phyloP scores from a whole-genome alignment of 2,113 vertebrate genomes.

The Sebastes fasciatus region DNA sequence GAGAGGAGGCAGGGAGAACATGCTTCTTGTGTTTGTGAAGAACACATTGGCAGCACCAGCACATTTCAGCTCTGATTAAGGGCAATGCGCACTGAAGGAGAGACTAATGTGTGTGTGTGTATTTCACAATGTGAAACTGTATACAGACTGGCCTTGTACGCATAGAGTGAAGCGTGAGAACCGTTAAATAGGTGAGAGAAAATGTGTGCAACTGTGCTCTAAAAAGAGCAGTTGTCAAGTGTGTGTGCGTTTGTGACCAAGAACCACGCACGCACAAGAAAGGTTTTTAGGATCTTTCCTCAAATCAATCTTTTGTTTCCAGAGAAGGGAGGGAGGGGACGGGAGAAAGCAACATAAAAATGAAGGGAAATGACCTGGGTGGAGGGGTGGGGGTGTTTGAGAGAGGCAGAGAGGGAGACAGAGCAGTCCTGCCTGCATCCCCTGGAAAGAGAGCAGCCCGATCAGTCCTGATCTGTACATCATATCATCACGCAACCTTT shows the following conservation, averaged over 20 bases:
- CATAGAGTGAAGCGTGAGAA: slow-evolving; percentile 10
- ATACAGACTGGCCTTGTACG: neutral
- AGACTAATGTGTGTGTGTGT: slow-evolving; percentile 22
- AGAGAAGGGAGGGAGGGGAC: slow-evolving; percentile 5
- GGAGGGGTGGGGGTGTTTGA: neutral
- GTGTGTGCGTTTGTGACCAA: slow-evolving; percentile 30
- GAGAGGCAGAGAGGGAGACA: slow-evolving; percentile 10
- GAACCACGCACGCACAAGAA: neutral
- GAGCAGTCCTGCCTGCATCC: slow-evolving; percentile 40
- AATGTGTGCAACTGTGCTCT: slow-evolving; percentile 23
- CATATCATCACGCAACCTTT: slow-evolving; percentile 53
- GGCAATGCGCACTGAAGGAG: slow-evolving; percentile 26
- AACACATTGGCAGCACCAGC: slow-evolving; percentile 49
- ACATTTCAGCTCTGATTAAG: slow-evolving; percentile 68
- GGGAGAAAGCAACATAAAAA: slow-evolving; percentile 37
- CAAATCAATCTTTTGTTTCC: slow-evolving; percentile 70
- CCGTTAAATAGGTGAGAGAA: slow-evolving; percentile 31
- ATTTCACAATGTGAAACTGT: slow-evolving; percentile 25
- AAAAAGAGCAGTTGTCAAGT: slow-evolving; percentile 33
- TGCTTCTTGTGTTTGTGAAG: slow-evolving; percentile 44
- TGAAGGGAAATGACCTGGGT: slow-evolving; percentile 26
- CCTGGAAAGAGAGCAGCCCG: slow-evolving; percentile 46
- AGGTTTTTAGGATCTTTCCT: slow-evolving; percentile 65
- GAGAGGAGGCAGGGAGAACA: slow-evolving; percentile 28
- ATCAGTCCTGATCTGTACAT: slow-evolving; percentile 52